A percentile compares a stretch with the other conserved stretches of the same genome.
phyloP scores from a whole-genome alignment of 2,888 invertebrate species.

The Netelia fuscicornis region DNA sequence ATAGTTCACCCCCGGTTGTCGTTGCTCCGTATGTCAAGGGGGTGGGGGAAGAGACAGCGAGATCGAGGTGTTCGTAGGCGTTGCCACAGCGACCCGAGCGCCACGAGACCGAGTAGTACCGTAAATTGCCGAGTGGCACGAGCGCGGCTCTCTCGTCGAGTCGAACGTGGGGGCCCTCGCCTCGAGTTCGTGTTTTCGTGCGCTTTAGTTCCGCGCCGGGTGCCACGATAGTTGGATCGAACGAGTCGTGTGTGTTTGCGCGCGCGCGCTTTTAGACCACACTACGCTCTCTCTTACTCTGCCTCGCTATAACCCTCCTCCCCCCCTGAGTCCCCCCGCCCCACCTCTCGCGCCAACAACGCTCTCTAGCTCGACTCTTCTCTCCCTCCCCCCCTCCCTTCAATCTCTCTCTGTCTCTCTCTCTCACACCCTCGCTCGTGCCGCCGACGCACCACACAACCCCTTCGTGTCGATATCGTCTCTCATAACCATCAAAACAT shows the following conservation, averaged over 20 bases:
- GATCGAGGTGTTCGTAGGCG: slow-evolving; percentile 74
- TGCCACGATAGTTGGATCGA: slow-evolving; percentile 84
- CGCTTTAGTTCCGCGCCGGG: slow-evolving; percentile 84
- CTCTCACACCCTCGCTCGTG: slow-evolving; percentile 7
- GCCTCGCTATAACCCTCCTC: background rate
- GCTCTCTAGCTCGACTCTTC: background rate
- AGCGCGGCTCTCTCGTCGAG: slow-evolving; percentile 31
- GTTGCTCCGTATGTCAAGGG: background rate
- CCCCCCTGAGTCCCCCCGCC: background rate
- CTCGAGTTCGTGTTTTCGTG: slow-evolving; percentile 81
- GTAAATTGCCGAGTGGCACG: slow-evolving; percentile 63
- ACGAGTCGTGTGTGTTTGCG: slow-evolving; percentile 76
- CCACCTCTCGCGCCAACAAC: slow-evolving; percentile 32
- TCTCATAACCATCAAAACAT: too few relatives aligned
- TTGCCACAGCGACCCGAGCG: slow-evolving; percentile 70
- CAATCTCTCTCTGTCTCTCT: background rate
- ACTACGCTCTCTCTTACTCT: slow-evolving; percentile 2
- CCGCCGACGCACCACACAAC: slow-evolving; percentile 64
- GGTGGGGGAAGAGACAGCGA: slow-evolving; percentile 21
- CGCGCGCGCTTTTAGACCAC: slow-evolving; percentile 70
- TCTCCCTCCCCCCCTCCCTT: background rate
- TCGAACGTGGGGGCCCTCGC: slow-evolving; percentile 76
- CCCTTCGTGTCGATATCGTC: too few relatives aligned
- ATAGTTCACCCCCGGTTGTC: background rate
- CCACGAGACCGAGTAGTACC: slow-evolving; percentile 71